Evolutionary conservation across 2,113 vertebrate species (phyloP), one percentile per base, ranked within the genome.

Genomic region (Eolophus roseicapilla): DNA sequence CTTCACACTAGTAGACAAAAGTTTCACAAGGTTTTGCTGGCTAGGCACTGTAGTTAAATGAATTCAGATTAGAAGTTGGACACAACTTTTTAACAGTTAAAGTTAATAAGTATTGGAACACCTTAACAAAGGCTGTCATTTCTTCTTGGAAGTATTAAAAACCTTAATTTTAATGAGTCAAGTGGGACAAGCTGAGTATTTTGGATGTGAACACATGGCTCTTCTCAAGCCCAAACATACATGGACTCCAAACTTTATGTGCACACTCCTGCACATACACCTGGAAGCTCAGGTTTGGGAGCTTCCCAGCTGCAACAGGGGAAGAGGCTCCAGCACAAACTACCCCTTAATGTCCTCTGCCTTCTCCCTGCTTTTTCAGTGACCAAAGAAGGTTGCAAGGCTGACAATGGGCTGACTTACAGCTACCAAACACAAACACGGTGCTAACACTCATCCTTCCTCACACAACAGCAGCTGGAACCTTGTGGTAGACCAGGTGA

Each of bases 91-190:
- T 74, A 83, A 68, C 35, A 50, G 37, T 69, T 79, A 65, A 84
- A 25, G 29, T 82, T 91, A 90, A 50, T 63, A 70, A 78, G 29
- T 31, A 46, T 35, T 49, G 52, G 17, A 85, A 69, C 27, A 81
- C 43, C 37, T 85, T 80, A 80, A 11, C 16, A 43, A 88, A 93
- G 10, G 16, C 55, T 90, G 39, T 60, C 4, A 74, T 75, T 53
- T 74, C 37, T 90, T 90, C 43, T 39, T 83, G 35, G 21, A 86
- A 86, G 88, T 52, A 50, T 9, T 27, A 83, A 70, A 76, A 71
- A 65, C 50, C 21, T 20, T 53, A 19, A 9, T 33, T 87, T 70
- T 70, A 59, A 85, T 18, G 28, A 82, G 31, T 49, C 28, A 12
- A 4, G 50, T 67, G 64, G 23, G 24, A 86, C 80, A 86, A 27